Percentiles rank a stretch among this genome's conserved stretches.
phyloP scores from a whole-genome alignment of 1,140 invertebrate species.

The Leptestheria dahalacensis region DNA sequence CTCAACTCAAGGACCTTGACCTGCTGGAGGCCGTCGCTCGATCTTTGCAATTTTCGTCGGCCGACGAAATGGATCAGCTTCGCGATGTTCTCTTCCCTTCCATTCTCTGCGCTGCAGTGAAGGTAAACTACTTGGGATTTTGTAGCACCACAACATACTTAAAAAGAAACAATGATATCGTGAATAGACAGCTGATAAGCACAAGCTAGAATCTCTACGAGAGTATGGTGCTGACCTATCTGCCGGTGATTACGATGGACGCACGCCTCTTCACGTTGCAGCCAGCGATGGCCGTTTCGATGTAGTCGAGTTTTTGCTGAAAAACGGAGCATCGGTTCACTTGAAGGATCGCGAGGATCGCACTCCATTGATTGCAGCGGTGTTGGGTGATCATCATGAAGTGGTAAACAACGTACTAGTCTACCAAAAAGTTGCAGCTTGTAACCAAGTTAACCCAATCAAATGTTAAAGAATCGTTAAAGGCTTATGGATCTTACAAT shows the following conservation, averaged over 20 bases:
- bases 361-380: constrained; percentile 43
- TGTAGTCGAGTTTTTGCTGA: constrained; percentile 55
- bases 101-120: constrained; percentile 55
- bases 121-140: constrained; percentile 38
- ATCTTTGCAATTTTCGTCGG: constrained; percentile 46
- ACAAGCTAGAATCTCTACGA: constrained; percentile 30
- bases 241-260: constrained; percentile 53
- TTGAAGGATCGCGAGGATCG: constrained; percentile 42
- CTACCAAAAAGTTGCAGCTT: neutral
- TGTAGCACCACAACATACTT: neutral
- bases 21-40: constrained; percentile 49
- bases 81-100: constrained; percentile 58
- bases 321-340: constrained; percentile 72
- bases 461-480: too few species aligned
- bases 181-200: constrained; percentile 6
- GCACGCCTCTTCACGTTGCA: constrained; percentile 69
- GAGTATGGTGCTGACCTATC: constrained; percentile 51
- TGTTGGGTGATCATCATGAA: constrained; percentile 41
- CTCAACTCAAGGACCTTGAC: constrained; percentile 36
- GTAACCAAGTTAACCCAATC: too few species aligned
- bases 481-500: too few species aligned
- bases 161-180: constrained; percentile 8
- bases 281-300: constrained; percentile 48
- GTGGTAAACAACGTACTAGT: constrained; percentile 28
- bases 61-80: constrained; percentile 50